Percentiles rank a stretch among this genome's conserved stretches.
Evolutionary conservation across 2,113 vertebrate species (phyloP).

Genomic region (Sardina pilchardus): DNA sequence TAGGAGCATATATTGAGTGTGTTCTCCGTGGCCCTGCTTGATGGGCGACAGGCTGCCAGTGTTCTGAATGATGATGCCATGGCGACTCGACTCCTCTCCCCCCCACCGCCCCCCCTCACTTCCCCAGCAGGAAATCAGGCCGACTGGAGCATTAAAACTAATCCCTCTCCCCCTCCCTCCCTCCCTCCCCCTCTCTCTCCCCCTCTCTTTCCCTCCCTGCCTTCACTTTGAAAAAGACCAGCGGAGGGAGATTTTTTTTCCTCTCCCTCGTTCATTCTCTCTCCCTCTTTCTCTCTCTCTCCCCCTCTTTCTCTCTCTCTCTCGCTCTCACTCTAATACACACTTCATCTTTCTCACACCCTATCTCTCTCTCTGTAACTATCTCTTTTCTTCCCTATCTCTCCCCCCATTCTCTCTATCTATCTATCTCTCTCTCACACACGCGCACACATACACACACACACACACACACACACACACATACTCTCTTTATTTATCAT

Average conservation of each 20-base stretch:
- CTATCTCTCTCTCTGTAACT: neutral
- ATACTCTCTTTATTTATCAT: neutral
- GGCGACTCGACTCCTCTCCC: too few relatives aligned
- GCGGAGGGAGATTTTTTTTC: neutral
- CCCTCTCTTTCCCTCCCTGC: neutral
- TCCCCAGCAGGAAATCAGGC: neutral
- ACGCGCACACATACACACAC: neutral
- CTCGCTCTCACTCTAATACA: neutral
- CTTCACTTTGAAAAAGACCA: neutral
- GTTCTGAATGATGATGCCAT: too few relatives aligned
- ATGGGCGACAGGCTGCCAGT: too few relatives aligned
- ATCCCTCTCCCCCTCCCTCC: neutral
- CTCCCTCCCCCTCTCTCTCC: neutral
- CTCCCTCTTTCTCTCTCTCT: neutral
- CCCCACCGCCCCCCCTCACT: neutral
- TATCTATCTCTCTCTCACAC: neutral
- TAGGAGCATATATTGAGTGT: neutral
- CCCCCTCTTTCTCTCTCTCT: neutral
- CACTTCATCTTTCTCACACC: neutral
- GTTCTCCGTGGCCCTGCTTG: too few relatives aligned
- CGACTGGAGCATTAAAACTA: constrained; percentile 14
- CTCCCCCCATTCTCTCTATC: neutral
- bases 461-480: constrained; percentile 11
- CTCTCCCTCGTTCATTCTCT: neutral
- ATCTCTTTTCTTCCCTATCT: neutral